A percentile compares a stretch with the other conserved stretches of the same genome.
Evolutionary conservation across 2,888 invertebrate genomes (phyloP).

Genomic region (Xestobium rufovillosum): DNA sequence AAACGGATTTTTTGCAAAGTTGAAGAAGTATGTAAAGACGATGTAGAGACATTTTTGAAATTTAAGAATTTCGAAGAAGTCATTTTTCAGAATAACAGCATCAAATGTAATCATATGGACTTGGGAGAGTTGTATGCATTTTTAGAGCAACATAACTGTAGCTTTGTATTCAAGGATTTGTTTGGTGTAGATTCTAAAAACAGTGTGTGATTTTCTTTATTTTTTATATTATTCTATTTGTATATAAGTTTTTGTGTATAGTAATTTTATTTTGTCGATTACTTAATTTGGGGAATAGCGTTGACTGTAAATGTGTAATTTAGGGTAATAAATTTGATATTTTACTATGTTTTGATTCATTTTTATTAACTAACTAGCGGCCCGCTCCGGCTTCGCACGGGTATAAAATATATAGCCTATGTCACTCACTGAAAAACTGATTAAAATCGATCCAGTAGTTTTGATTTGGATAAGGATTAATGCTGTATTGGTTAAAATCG

Average conservation of each 20-base stretch:
- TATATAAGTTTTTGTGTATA: constrained; percentile 6
- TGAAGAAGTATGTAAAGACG: constrained; percentile 50
- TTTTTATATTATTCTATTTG: constrained; percentile 4
- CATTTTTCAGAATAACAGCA: constrained; percentile 45
- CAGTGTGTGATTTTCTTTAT: neutral
- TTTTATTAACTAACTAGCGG: too few relatives aligned
- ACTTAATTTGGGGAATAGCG: too few relatives aligned
- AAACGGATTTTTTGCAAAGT: constrained; percentile 72
- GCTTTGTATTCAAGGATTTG: constrained; percentile 69
- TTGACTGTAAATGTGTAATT: too few relatives aligned
- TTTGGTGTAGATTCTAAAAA: constrained; percentile 56
- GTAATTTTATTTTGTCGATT: too few relatives aligned
- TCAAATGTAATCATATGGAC: constrained; percentile 56
- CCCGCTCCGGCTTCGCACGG: too few relatives aligned
- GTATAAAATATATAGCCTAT: too few relatives aligned
- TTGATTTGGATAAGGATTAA: too few relatives aligned
- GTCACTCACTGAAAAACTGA: too few relatives aligned
- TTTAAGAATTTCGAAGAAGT: constrained; percentile 63
- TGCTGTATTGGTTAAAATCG: too few relatives aligned
- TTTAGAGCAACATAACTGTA: constrained; percentile 60
- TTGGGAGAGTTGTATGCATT: constrained; percentile 72
- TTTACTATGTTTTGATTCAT: too few relatives aligned
- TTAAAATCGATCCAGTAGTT: too few relatives aligned
- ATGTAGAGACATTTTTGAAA: constrained; percentile 46
- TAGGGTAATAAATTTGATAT: too few relatives aligned